Percentiles rank a stretch among this genome's conserved stretches.
Conservation (phyloP, 2,888 invertebrate species). For the Muscina levida region DNA sequence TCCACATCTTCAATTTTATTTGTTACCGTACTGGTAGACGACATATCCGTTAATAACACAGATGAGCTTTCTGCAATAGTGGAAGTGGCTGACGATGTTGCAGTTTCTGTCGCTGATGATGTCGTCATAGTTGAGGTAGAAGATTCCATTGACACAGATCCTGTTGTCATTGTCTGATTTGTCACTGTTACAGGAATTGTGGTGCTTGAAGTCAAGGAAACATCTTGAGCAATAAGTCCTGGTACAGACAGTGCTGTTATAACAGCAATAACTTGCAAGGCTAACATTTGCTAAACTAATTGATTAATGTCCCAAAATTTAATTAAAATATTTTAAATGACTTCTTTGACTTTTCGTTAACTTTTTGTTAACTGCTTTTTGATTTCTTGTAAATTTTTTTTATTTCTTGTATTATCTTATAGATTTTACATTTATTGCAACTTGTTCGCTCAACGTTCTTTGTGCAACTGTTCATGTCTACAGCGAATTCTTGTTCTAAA, state of each 20-base stretch:
- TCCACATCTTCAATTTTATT: constrained; percentile 16
- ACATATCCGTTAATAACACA: neutral
- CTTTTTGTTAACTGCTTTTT: neutral
- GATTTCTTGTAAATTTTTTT: neutral
- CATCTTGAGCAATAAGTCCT: constrained; percentile 28
- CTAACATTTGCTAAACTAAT: constrained; percentile 39
- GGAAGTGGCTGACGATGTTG: neutral
- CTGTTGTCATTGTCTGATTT: neutral
- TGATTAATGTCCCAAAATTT: neutral
- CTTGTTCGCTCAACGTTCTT: constrained; percentile 52
- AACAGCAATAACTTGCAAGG: neutral
- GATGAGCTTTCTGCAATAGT: no score
- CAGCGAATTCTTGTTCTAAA: constrained; percentile 15
- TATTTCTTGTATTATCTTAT: neutral
- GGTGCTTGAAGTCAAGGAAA: neutral
- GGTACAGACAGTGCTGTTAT: neutral
- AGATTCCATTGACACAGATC: neutral
- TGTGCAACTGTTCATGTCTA: constrained; percentile 46
- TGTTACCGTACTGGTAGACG: neutral
- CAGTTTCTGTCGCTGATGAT: neutral
- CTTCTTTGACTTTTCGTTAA: no score
- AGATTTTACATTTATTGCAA: neutral
- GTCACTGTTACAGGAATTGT: neutral
- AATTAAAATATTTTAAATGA: neutral
- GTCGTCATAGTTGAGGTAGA: neutral